phyloP scores from a whole-genome alignment of 2,113 vertebrate genomes.

The Nothobranchius furzeri region DNA sequence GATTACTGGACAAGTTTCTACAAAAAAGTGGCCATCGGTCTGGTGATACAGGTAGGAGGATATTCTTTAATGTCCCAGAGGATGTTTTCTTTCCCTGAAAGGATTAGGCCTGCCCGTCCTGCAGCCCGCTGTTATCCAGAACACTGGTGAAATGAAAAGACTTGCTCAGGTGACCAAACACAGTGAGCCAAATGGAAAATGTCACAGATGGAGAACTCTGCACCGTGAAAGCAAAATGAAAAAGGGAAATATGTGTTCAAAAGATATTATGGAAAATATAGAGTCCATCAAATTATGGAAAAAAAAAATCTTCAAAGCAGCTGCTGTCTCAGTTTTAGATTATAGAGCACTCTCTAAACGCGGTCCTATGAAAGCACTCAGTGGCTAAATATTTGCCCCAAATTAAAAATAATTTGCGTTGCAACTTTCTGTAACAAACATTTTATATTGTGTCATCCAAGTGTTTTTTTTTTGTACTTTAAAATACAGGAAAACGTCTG shows the following conservation, averaged over 20 bases:
- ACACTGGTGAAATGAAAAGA: conserved; percentile 8
- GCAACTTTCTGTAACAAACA: background rate
- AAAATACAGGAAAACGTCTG: background rate
- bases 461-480: background rate
- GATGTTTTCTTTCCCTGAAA: background rate
- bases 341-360: too few relatives aligned
- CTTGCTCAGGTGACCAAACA: conserved; percentile 5
- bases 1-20: background rate
- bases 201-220: background rate
- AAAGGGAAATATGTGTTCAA: background rate
- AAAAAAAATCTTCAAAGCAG: background rate
- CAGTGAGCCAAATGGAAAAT: background rate
- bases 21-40: background rate
- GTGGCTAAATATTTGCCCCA: background rate
- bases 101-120: conserved; percentile 1
- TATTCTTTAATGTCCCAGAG: background rate
- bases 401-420: background rate
- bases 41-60: background rate
- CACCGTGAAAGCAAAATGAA: background rate
- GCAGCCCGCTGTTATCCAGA: background rate
- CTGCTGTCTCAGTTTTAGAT: too few relatives aligned
- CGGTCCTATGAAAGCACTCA: too few relatives aligned
- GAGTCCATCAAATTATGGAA: background rate
- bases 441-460: too few relatives aligned
- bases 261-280: background rate